Evolutionary conservation across 2,797 vertebrate genomes (phyloP).

Genomic region (Sarcophilus harrisii): DNA sequence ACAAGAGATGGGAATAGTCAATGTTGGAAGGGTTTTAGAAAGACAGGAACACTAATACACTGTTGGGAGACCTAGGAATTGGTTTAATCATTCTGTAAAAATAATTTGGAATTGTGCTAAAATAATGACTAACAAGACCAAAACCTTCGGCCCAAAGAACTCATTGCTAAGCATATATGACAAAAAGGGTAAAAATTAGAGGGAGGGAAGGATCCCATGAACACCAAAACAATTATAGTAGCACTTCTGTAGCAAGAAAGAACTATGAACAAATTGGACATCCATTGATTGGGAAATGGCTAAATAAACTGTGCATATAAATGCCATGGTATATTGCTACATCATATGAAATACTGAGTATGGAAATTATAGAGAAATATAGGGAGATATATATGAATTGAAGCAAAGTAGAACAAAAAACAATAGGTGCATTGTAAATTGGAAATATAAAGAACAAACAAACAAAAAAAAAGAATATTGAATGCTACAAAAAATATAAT

Average conservation of each 20-base stretch:
- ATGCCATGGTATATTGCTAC: not conserved
- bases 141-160: not conserved
- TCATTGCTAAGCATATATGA: not conserved
- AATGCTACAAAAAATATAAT: not conserved
- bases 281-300: not conserved
- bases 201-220: too few species aligned
- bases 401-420: not conserved
- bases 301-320: not conserved
- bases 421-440: not conserved
- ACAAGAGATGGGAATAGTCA: not conserved
- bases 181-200: not conserved
- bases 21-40: not conserved
- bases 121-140: not conserved
- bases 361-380: not conserved
- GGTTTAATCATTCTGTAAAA: not conserved
- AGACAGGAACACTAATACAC: not conserved
- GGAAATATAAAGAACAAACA: not conserved
- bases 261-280: not conserved
- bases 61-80: not conserved
- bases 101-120: not conserved
- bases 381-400: not conserved
- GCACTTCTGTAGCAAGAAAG: not conserved
- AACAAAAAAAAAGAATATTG: not conserved
- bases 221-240: not conserved
- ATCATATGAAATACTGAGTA: not conserved